Evolutionary conservation across 2,888 invertebrate genomes (phyloP).

Genomic region (Crematogaster levior): DNA sequence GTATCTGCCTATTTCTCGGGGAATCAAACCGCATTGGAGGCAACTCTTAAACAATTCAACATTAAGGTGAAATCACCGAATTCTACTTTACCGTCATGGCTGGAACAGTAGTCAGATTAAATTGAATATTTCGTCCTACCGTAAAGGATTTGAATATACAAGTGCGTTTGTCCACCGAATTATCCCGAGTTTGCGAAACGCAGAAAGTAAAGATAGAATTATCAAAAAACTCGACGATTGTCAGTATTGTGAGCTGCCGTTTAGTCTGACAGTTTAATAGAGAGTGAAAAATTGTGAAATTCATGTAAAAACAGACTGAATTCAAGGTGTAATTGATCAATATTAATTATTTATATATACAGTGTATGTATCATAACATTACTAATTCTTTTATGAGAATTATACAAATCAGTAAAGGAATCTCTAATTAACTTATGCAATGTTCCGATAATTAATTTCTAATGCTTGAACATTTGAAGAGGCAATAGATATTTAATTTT

Average conservation of each 20-base stretch:
- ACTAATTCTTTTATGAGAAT: slow-evolving; percentile 35
- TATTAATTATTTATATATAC: slow-evolving; percentile 24
- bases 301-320: slow-evolving; percentile 69
- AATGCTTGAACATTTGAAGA: slow-evolving; percentile 56
- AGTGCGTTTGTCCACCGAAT: slow-evolving; percentile 62
- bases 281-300: slow-evolving; percentile 25
- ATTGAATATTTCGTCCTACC: slow-evolving; percentile 32
- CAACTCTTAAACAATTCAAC: slow-evolving; percentile 97
- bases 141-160: slow-evolving; percentile 39
- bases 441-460: slow-evolving; percentile 51
- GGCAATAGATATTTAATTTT: slow-evolving; percentile 72
- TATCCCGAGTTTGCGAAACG: slow-evolving; percentile 31
- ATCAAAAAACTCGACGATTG: slow-evolving; percentile 45
- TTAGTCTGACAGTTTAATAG: slow-evolving; percentile 57
- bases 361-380: slow-evolving; percentile 50
- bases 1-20: slow-evolving; percentile 99
- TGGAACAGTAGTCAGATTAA: slow-evolving; percentile 89
- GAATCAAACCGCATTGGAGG: slow-evolving; percentile 96
- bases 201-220: slow-evolving; percentile 62
- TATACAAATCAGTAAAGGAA: slow-evolving; percentile 8
- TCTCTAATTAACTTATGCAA: slow-evolving; percentile 48
- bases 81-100: slow-evolving; percentile 92
- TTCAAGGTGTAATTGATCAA: slow-evolving; percentile 53
- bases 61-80: slow-evolving; percentile 95
- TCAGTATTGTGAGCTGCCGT: slow-evolving; percentile 53